Evolutionary conservation across 2,113 vertebrate species (phyloP).

Genomic region (Lamprotornis superbus): DNA sequence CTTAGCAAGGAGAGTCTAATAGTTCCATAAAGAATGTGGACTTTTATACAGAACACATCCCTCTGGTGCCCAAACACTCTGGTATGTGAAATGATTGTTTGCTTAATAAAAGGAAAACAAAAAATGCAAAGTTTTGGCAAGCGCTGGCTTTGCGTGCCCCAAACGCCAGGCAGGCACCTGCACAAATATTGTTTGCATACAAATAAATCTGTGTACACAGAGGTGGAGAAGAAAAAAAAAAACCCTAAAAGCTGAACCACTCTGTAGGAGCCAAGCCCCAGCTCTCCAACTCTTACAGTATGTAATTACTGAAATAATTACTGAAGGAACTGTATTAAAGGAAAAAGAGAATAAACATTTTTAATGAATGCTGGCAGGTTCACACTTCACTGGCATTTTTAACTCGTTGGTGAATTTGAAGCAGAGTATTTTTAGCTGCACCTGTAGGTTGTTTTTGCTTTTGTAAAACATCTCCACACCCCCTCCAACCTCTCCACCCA

Average conservation of each 20-base stretch:
- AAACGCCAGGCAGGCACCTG: neutral
- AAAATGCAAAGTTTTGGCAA: neutral
- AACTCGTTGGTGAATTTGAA: neutral
- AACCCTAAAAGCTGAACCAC: neutral
- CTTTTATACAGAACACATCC: neutral
- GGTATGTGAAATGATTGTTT: neutral
- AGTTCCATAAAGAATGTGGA: neutral
- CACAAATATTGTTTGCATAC: neutral
- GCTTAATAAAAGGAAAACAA: neutral
- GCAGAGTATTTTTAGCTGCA: constrained; percentile 10
- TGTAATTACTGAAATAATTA: neutral
- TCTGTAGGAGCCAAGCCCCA: neutral
- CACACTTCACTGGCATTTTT: neutral
- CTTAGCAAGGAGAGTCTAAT: neutral
- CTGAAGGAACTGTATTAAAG: neutral
- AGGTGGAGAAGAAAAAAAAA: neutral
- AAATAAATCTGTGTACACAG: neutral
- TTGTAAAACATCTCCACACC: neutral
- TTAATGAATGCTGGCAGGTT: neutral
- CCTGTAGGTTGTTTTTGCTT: neutral
- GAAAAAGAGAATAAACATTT: neutral
- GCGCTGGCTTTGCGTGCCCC: neutral
- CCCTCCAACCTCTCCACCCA: neutral
- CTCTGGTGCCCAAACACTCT: neutral
- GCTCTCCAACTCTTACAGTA: neutral